These are phyloP conservation scores for Eutolmus rufibarbis DNA, from an alignment of 2,888 invertebrate genomes.

Conservation along the genomic window DNA sequence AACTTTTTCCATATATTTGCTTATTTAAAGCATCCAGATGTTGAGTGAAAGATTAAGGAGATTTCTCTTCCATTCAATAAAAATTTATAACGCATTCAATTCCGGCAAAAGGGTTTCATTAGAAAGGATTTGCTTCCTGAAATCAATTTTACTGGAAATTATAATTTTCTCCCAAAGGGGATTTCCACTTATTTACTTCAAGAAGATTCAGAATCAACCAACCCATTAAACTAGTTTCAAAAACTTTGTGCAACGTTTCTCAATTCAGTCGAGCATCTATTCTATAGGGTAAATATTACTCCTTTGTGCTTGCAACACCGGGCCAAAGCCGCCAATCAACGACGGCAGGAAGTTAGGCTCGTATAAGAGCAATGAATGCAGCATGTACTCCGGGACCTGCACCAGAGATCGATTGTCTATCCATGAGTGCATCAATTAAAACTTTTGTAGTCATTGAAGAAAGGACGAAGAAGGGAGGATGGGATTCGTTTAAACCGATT, in stretches of 20 bases:
- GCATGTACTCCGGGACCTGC: not conserved
- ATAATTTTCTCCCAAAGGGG: not conserved
- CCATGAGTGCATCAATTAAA: conserved; percentile 14
- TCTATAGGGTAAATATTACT: not conserved
- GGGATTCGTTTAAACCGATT: not conserved
- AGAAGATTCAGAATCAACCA: not conserved
- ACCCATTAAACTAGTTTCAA: not conserved
- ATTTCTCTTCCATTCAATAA: not conserved
- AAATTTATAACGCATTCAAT: not conserved
- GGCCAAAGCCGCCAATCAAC: not conserved
- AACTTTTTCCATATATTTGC: not conserved
- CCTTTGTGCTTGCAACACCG: not conserved
- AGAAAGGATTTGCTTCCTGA: not conserved
- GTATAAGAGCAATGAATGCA: not conserved
- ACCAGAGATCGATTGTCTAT: not conserved
- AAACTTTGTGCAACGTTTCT: conserved; percentile 3
- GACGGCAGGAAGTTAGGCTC: not conserved
- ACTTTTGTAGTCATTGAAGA: not conserved
- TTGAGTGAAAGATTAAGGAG: not conserved
- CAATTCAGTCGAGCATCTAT: not conserved
- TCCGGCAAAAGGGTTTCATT: not conserved
- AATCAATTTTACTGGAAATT: not conserved
- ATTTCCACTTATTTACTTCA: not conserved
- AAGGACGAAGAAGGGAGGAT: not conserved
- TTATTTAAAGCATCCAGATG: not conserved